These are phyloP conservation scores for Zingel zingel DNA, from an alignment of 2,113 vertebrate genomes.

Conservation along the genomic window DNA sequence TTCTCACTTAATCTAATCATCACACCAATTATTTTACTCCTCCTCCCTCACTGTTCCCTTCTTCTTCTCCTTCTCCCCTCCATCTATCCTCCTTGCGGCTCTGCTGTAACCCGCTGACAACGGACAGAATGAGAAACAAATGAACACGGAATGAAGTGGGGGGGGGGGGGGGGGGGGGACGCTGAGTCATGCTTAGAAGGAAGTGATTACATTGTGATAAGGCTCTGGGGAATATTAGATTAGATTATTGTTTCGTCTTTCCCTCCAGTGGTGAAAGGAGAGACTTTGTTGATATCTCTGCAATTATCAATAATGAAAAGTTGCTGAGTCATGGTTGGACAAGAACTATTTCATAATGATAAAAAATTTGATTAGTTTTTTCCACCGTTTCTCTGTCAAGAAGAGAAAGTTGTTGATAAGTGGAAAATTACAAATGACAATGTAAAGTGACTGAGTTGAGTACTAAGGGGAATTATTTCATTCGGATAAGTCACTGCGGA, in stretches of 20 bases:
- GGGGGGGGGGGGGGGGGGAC: neutral
- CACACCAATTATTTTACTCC: constrained; percentile 70
- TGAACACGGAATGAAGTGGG: constrained; percentile 40
- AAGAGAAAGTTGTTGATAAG: constrained; percentile 54
- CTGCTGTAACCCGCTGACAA: constrained; percentile 51
- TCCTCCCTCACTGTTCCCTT: constrained; percentile 44
- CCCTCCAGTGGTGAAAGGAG: constrained; percentile 44
- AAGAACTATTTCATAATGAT: constrained; percentile 54
- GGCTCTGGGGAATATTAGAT: constrained; percentile 70
- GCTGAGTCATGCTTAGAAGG: constrained; percentile 66
- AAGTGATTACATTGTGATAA: constrained; percentile 71
- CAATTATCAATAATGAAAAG: constrained; percentile 66
- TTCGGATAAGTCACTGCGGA: constrained; percentile 23
- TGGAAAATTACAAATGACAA: constrained; percentile 61
- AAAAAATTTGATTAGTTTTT: constrained; percentile 39
- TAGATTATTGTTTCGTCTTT: constrained; percentile 66
- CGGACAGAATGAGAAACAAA: constrained; percentile 63
- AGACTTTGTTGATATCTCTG: constrained; percentile 64
- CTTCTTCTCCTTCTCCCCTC: constrained; percentile 5
- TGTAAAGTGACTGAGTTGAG: constrained; percentile 30
- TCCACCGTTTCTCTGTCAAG: constrained; percentile 26
- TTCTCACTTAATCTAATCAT: constrained; percentile 76
- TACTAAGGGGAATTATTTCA: constrained; percentile 46
- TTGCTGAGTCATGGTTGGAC: constrained; percentile 72
- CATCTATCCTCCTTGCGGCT: constrained; percentile 29